phyloP scores from a whole-genome alignment of 35 echinoderm and acorn worm genomes.

The Strongylocentrotus purpuratus region DNA sequence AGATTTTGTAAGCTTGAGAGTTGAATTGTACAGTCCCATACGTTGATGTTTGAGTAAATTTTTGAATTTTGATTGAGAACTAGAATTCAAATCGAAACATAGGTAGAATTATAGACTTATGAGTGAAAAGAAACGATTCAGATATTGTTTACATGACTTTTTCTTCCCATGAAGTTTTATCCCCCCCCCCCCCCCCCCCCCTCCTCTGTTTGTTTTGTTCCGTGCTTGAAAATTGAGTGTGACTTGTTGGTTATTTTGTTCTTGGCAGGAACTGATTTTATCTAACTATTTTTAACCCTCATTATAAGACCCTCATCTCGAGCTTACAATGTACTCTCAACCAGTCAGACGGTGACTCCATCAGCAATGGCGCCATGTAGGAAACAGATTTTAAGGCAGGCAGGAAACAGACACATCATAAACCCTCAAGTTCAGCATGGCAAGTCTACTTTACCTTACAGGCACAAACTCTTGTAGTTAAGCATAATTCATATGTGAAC shows the following conservation, averaged over 20 bases:
- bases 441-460: not conserved
- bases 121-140: not conserved
- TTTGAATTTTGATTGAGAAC: not conserved
- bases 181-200: too few relatives aligned
- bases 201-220: not conserved
- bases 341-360: not conserved
- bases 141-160: too few relatives aligned
- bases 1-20: not conserved
- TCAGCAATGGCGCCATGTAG: not conserved
- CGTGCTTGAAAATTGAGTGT: too few relatives aligned
- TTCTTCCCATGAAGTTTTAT: too few relatives aligned
- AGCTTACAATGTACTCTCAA: not conserved
- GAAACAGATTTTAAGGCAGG: not conserved
- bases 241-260: too few relatives aligned
- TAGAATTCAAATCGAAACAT: not conserved
- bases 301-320: not conserved
- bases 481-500: too few relatives aligned
- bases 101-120: not conserved
- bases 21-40: not conserved
- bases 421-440: not conserved
- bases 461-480: not conserved
- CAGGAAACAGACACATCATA: not conserved
- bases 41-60: not conserved
- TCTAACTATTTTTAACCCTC: not conserved
- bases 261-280: too few relatives aligned